These are phyloP conservation scores for Caenorhabditis remanei DNA, from an alignment of 1,140 invertebrate species.

Conservation along the genomic window DNA sequence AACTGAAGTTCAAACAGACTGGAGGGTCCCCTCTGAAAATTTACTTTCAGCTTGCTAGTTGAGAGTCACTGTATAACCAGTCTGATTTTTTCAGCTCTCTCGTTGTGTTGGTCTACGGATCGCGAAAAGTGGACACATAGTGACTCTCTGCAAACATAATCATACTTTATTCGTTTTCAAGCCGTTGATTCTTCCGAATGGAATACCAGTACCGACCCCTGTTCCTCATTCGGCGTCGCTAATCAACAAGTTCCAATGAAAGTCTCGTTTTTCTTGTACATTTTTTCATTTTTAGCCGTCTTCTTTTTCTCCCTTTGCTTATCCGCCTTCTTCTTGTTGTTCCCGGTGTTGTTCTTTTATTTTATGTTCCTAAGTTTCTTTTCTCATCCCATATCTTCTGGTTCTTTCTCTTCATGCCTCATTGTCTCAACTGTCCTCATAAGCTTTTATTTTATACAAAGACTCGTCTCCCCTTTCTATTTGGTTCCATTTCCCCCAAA, in stretches of 20 bases:
- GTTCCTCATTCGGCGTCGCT: conserved; percentile 24
- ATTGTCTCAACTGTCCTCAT: background rate
- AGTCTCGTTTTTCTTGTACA: conserved; percentile 16
- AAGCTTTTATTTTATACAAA: conserved; percentile 33
- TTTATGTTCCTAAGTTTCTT: conserved; percentile 55
- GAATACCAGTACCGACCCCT: conserved; percentile 27
- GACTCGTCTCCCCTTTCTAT: background rate
- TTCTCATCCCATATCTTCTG: conserved; percentile 18
- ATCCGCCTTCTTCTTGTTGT: conserved; percentile 52
- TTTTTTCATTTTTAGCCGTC: conserved; percentile 44
- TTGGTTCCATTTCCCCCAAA: background rate
- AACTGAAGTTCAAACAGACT: too few relatives aligned
- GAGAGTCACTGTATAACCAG: too few relatives aligned
- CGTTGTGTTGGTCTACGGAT: conserved; percentile 96
- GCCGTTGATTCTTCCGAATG: conserved; percentile 86
- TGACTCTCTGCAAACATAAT: conserved; percentile 97
- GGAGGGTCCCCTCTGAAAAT: too few relatives aligned
- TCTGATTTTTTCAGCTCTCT: conserved; percentile 82
- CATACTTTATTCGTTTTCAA: conserved; percentile 95
- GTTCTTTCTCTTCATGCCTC: conserved; percentile 39
- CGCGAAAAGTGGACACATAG: conserved; percentile 93
- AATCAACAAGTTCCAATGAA: conserved; percentile 38
- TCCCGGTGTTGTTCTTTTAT: conserved; percentile 30
- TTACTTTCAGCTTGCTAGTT: too few relatives aligned
- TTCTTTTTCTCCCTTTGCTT: conserved; percentile 45